These are phyloP conservation scores for Pseudomyrmex concolor DNA, from an alignment of 1,140 invertebrate genomes.

Conservation along the genomic window DNA sequence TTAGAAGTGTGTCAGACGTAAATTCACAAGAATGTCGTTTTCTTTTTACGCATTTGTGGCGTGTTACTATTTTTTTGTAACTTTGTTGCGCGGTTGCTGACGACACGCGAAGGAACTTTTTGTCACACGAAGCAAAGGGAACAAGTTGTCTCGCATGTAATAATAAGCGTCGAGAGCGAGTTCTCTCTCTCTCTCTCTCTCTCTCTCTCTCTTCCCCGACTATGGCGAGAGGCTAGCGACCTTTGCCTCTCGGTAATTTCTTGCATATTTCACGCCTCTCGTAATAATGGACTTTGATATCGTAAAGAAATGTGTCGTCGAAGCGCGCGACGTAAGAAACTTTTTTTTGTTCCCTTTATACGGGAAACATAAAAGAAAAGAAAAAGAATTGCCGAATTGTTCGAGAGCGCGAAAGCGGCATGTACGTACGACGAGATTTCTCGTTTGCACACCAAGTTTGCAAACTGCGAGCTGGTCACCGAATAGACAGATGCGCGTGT, in stretches of 20 bases:
- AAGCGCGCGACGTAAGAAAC: neutral
- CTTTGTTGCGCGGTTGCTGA: too few relatives aligned
- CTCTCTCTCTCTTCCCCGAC: too few relatives aligned
- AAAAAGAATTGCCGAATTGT: neutral
- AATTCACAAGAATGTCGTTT: neutral
- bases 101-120: too few relatives aligned
- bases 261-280: slow-evolving; percentile 61
- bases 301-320: slow-evolving; percentile 56
- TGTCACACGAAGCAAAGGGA: too few relatives aligned
- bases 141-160: too few relatives aligned
- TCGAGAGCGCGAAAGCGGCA: slow-evolving; percentile 25
- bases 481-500: slow-evolving; percentile 20
- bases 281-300: slow-evolving; percentile 62
- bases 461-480: neutral
- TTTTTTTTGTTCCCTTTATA: too few relatives aligned
- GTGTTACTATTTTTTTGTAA: too few relatives aligned
- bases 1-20: neutral
- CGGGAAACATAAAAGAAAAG: too few relatives aligned
- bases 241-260: slow-evolving; percentile 61
- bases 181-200: too few relatives aligned
- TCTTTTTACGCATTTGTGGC: neutral
- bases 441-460: neutral
- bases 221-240: slow-evolving; percentile 61
- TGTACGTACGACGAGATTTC: neutral
- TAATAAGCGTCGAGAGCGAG: too few relatives aligned